Evolutionary conservation across 2,797 vertebrate species (phyloP).

Genomic region (Glossophaga mutica): DNA sequence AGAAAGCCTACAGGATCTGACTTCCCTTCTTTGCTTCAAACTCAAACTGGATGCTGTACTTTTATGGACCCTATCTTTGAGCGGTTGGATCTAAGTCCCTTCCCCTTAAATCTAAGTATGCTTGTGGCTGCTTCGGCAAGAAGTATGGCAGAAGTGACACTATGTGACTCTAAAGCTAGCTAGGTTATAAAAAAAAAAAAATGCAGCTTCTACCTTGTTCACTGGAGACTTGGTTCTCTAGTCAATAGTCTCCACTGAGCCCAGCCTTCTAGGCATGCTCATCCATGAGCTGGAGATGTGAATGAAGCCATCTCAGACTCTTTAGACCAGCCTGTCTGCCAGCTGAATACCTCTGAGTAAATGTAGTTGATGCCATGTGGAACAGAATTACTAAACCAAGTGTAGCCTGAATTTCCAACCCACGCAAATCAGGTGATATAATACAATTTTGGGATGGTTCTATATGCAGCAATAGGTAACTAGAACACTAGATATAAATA

Average conservation of each 20-base stretch:
- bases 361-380: neutral
- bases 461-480: constrained; percentile 16
- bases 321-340: neutral
- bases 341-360: neutral
- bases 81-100: neutral
- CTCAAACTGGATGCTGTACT: neutral
- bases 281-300: neutral
- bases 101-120: neutral
- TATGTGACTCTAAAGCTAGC: neutral
- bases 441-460: neutral
- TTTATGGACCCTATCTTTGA: neutral
- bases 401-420: neutral
- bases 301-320: neutral
- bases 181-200: neutral
- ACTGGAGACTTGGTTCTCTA: neutral
- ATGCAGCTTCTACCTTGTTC: neutral
- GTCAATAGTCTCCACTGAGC: neutral
- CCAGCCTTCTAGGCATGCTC: neutral
- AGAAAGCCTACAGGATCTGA: neutral
- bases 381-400: neutral
- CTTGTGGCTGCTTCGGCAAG: neutral
- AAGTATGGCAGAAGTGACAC: neutral
- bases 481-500: neutral
- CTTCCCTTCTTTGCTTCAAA: neutral
- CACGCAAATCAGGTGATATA: neutral